These are phyloP conservation scores for Pygoscelis adeliae DNA, from an alignment of 2,113 vertebrate species.

Conservation along the genomic window DNA sequence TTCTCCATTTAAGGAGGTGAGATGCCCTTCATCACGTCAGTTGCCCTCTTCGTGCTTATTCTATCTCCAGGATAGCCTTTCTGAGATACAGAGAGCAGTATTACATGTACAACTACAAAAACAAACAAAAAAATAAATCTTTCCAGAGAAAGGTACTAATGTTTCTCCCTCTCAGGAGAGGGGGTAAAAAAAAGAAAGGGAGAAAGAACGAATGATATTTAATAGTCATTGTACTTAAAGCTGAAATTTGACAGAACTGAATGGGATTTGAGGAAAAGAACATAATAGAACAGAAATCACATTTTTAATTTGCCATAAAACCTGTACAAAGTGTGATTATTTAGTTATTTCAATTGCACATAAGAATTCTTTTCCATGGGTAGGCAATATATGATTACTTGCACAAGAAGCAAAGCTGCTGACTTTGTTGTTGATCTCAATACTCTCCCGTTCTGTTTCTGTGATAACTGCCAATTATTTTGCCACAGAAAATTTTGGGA, in stretches of 20 bases:
- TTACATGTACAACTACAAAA: background rate
- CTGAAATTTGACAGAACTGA: background rate
- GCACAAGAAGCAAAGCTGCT: background rate
- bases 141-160: background rate
- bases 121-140: background rate
- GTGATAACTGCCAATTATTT: background rate
- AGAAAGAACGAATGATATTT: background rate
- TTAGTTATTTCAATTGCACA: background rate
- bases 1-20: background rate
- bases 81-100: background rate
- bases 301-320: background rate
- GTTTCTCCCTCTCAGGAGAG: background rate
- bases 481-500: background rate
- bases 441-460: background rate
- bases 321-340: background rate
- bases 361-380: background rate
- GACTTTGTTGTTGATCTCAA: background rate
- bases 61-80: background rate
- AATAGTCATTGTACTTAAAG: background rate
- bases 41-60: background rate
- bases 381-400: background rate
- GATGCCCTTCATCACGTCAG: background rate
- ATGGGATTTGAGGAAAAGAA: background rate
- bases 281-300: background rate
- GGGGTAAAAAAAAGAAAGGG: too few species aligned